Conservation (phyloP, 2,797 vertebrate species). For the Perodicticus potto region DNA sequence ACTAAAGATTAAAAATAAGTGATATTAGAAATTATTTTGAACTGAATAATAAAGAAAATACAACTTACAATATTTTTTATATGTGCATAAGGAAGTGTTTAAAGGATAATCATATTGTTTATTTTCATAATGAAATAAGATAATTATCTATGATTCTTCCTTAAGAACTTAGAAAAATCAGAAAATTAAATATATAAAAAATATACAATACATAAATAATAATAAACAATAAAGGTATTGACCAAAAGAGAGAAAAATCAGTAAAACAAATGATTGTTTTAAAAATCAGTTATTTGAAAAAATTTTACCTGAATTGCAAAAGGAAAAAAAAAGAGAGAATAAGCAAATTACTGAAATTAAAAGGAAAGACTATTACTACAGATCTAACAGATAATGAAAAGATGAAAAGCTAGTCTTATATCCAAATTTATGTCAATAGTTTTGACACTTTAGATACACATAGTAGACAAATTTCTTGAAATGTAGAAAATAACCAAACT, state of each 20-base stretch:
- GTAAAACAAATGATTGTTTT: not conserved
- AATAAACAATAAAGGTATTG: not conserved
- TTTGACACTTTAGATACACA: not conserved
- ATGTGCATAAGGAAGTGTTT: not conserved
- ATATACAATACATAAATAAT: not conserved
- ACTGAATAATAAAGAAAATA: not conserved
- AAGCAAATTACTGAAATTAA: not conserved
- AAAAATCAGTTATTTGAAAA: not conserved
- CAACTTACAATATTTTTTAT: not conserved
- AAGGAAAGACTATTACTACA: not conserved
- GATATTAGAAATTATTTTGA: not conserved
- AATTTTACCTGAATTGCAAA: not conserved
- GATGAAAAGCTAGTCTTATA: not conserved
- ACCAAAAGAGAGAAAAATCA: not conserved
- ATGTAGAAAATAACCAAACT: not conserved
- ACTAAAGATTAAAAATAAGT: not conserved
- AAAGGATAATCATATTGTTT: not conserved
- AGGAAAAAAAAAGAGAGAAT: not conserved
- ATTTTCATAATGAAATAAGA: not conserved
- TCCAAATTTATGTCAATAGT: not conserved
- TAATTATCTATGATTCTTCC: not conserved
- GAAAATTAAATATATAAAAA: not conserved
- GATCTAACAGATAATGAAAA: not conserved
- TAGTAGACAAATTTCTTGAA: not conserved
- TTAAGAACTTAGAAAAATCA: not conserved